Base-by-base conservation (phyloP, 1,140 invertebrate genomes). In the Drosophila melanica region DNA sequence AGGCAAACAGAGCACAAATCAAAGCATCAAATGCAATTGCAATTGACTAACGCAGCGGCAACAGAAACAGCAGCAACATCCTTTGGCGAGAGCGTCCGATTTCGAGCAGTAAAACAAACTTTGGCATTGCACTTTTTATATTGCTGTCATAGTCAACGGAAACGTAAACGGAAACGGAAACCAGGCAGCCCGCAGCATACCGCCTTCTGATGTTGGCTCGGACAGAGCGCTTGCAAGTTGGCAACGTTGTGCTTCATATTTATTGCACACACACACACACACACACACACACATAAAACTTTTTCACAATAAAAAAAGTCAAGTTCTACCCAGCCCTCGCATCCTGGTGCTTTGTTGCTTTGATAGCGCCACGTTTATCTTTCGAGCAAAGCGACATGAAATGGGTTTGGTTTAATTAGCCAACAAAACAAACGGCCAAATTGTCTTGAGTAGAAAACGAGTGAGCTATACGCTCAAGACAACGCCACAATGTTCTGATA, bases 351-450 rank as follows among this genome's bases (percentile, higher is more conserved):
- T 1, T 39, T 62, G 41, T 70, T 77, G 44, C 57, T 53, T 71
- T 77, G 65, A 59, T 58, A 73, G 20, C 54, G 30, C 20, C 20
- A 51, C 80, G 76, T 67, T 84, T 82, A 79, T 84, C 79, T 75
- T 75, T 50, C 16, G 41, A 55, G 64, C 44, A 73, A 45, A 58
- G 27, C 65, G 65, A 87, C 82, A 84, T 62, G 76, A 89, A 89
- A 84, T 75, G 84, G 79, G 79, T 75, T 89, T 82, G 73, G 62
- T 77, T 87, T 87, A 87, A 87, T 87, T 87, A 77, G 76, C 51
- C 63, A 73, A 72, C 76, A 75, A 77, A 86, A 77, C 48, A 73
- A 71, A 72, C 67, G 71, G 63, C 75, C 78, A 81, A 78, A 81
- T 75, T 74, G 41, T 62, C 37, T 35, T 53, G 53, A 44, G 48